Conservation (phyloP, 2,113 vertebrate genomes). For the Progne subis region DNA sequence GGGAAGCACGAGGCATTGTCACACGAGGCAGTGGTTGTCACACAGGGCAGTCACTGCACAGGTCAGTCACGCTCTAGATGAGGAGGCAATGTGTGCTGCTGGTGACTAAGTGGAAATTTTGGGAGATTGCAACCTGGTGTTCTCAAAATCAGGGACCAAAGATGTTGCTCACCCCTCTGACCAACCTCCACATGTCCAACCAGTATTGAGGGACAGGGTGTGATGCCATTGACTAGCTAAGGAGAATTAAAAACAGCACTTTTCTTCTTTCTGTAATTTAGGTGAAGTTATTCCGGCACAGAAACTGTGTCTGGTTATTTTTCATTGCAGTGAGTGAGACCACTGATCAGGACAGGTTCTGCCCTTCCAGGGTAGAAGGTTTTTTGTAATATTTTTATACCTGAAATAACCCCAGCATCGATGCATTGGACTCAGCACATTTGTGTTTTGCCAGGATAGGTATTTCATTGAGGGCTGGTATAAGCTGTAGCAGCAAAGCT, state of each 20-base stretch:
- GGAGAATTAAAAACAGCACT: not conserved
- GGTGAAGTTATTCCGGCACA: not conserved
- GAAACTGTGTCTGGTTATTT: not conserved
- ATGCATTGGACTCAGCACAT: not conserved
- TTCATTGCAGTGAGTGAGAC: not conserved
- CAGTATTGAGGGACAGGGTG: accelerated
- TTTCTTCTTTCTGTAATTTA: not conserved
- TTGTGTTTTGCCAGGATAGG: not conserved
- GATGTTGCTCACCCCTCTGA: accelerated
- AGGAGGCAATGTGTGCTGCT: not conserved
- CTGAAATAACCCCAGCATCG: not conserved
- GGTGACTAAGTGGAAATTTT: not conserved
- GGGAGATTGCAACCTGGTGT: not conserved
- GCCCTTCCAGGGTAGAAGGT: not conserved
- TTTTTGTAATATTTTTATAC: not conserved
- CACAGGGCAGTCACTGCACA: not conserved
- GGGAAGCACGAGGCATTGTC: not conserved
- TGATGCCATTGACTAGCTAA: not conserved
- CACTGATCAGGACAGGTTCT: not conserved
- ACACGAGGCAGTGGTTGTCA: not conserved
- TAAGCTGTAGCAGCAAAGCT: conserved; percentile 29
- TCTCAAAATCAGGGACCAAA: not conserved
- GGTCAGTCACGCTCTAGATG: not conserved
- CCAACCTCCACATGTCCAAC: accelerated
- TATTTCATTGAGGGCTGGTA: not conserved